phyloP scores from a whole-genome alignment of 2,797 vertebrate genomes.

The Okamejei kenojei region DNA sequence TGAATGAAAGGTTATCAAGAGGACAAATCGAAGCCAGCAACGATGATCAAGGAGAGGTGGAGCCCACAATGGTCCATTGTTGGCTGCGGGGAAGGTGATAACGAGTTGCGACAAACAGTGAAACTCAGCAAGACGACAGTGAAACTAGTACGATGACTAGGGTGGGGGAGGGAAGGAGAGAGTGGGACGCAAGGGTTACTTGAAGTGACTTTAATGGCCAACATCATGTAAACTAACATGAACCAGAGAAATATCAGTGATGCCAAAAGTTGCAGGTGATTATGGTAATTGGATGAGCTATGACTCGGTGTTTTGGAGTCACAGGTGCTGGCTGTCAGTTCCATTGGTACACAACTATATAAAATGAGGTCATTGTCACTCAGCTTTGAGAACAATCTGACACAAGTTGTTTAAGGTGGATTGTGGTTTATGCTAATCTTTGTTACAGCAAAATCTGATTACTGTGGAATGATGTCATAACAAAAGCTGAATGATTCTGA shows the following conservation, averaged over 20 bases:
- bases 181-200: no score
- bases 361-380: background rate
- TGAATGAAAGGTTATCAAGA: no score
- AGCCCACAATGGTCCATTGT: no score
- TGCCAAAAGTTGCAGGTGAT: background rate
- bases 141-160: no score
- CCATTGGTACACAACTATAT: background rate
- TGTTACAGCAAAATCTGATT: no score
- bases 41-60: no score
- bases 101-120: no score
- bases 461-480: background rate
- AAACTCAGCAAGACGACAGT: no score
- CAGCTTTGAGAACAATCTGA: background rate
- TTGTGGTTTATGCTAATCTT: background rate
- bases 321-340: background rate
- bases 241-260: background rate
- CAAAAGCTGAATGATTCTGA: no score
- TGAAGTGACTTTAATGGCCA: background rate
- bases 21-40: no score
- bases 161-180: no score
- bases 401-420: background rate
- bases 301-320: background rate
- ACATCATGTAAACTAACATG: background rate
- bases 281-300: background rate
- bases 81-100: no score